phyloP scores from a whole-genome alignment of 2,888 invertebrate species.

The Macrophya alboannulata region DNA sequence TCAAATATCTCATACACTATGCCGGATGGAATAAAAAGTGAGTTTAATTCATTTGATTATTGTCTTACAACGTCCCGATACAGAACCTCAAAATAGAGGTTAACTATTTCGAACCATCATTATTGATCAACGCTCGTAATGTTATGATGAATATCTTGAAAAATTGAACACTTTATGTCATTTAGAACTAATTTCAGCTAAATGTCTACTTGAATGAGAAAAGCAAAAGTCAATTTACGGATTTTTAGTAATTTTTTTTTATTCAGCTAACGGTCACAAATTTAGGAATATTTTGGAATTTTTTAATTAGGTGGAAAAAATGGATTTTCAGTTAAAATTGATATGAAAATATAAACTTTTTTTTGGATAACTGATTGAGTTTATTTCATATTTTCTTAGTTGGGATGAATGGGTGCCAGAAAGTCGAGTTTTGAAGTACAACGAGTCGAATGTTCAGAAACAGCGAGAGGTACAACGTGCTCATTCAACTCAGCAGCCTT shows the following conservation, averaged over 20 bases:
- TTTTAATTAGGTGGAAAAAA: background rate
- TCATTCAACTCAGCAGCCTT: slow-evolving; percentile 87
- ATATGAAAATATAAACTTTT: background rate
- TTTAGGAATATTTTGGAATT: too few species aligned
- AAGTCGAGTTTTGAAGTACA: slow-evolving; percentile 93
- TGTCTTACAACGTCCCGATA: background rate
- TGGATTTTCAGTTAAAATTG: background rate
- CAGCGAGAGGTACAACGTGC: slow-evolving; percentile 94
- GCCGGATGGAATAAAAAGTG: slow-evolving; percentile 99
- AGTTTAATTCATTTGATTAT: slow-evolving; percentile 70
- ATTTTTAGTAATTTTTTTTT: too few species aligned
- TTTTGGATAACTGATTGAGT: background rate
- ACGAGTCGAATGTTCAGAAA: slow-evolving; percentile 92
- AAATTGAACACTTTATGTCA: background rate
- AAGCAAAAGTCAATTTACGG: background rate
- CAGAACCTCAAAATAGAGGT: slow-evolving; percentile 22
- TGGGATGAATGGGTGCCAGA: slow-evolving; percentile 98
- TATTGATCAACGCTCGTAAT: background rate
- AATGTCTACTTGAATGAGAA: background rate
- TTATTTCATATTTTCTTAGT: slow-evolving; percentile 78
- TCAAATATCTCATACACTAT: slow-evolving; percentile 95
- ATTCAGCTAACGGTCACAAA: too few species aligned
- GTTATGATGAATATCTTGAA: background rate
- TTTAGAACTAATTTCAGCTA: slow-evolving; percentile 11
- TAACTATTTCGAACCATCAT: slow-evolving; percentile 17